Base-by-base conservation (phyloP, 2,797 vertebrate genomes). In the Galagoides demidoff region DNA sequence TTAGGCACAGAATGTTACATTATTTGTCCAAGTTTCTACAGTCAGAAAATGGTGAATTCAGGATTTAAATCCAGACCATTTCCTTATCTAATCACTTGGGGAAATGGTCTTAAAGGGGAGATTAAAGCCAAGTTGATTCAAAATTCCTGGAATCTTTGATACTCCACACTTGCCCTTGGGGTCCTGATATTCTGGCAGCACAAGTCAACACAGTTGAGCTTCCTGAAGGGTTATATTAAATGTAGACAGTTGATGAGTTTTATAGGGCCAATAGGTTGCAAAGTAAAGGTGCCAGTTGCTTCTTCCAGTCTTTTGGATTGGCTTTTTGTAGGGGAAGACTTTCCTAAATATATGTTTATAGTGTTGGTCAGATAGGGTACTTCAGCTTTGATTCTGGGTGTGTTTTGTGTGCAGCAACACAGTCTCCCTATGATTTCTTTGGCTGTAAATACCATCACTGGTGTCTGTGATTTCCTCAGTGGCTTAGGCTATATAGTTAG, bases 151-250 rank as follows among this genome's bases (percentile, higher is more conserved):
- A 34, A 91, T 13, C 37, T 77, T 89, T 93, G n/a, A 49, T 89
- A 7, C 34, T 85, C 63, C 85, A 85, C 85, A 27, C 22, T 94
- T 90, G 37, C 37, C 29, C n/a, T 64, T 59, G 17, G 10, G 73
- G 5, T 81, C 31, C n/a, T 94, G 22, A 19, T 37, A 79, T 81
- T 95, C 78, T 85, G 17, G n/a, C 49, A 95, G 37, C 29, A 31
- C 49, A 95, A 49, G 22, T 77, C 3, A 73, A 17, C 64, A 61
- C 22, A 83, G 9, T 31, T 88, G 73, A 90, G 49, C 39, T 88
- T 94, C 61, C 63, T 95, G 82, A 95, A 95, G n/a, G 34, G 61
- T 13, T 90, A 43, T 85, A 29, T 59, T 88, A 73, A 84, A 66
- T 88, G 64, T 95, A 90, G 73, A 94, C 20, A 55, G 9, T 73